Evolutionary conservation across 2,113 vertebrate species (phyloP), one percentile per base, ranked within the genome.

Genomic region (Oncorhynchus kisutch): DNA sequence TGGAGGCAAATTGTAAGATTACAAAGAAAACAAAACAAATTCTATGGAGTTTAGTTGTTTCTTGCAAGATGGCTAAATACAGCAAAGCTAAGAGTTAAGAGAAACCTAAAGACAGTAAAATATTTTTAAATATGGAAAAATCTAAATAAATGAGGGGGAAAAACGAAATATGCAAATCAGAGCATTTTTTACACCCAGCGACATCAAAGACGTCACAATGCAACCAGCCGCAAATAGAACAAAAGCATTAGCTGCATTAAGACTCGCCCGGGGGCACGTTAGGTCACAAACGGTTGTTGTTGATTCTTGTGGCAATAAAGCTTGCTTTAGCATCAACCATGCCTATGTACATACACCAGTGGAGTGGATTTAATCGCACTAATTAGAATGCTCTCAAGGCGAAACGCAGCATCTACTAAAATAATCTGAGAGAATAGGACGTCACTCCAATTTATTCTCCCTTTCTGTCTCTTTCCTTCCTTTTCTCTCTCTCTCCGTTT

Each of bases 321-420:
- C 92, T 92, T 87, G 92, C 92, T 91, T 93, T 93, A 93, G 91
- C 92, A 91, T 92, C 91, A 86, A 81, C 83, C 86, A 84, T 69
- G 92, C 92, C 91, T 93, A 90, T 93, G 89, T 90, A 92, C 93
- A 93, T 91, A 91, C 82, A 92, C 85, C 87, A 92, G 89, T 85
- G 87, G 82, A 91, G 92, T 92, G 93, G 92, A 93, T 94, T 94
- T 94, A 94, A 94, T 94, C 93, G 91, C 89, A 87, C 91, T 94
- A 94, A 94, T 94, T 94, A 94, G 91, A 93, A 88, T 90, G 79
- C 89, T 93, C 93, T 94, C 89, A 89, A 89, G 93, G 92, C 92
- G 80, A 90, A 91, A 93, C 86, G 90, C 90, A 92, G 88, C 91
- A 92, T 92, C 92, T 85, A 92, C 90, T 89, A 88, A 90, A 92